phyloP scores from a whole-genome alignment of 2,797 vertebrate species.

The Borostomias antarcticus region DNA sequence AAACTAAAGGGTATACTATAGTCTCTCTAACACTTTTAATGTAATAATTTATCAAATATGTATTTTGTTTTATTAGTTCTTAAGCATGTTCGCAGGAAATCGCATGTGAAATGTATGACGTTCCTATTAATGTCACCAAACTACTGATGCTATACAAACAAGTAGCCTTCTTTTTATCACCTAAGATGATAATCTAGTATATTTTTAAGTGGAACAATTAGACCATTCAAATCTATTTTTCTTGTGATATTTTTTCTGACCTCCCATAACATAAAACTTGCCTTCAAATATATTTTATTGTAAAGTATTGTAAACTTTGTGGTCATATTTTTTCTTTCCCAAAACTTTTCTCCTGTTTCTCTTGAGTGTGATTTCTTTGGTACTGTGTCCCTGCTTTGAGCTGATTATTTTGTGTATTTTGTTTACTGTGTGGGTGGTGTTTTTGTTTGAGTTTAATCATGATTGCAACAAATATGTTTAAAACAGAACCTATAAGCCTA shows the following conservation, averaged over 20 bases:
- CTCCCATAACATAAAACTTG: background rate
- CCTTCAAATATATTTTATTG: no score
- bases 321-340: slow-evolving; percentile 18
- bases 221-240: slow-evolving; percentile 7
- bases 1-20: slow-evolving; percentile 24
- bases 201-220: slow-evolving; percentile 28
- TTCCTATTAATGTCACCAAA: slow-evolving; percentile 36
- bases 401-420: slow-evolving; percentile 20
- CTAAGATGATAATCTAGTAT: slow-evolving; percentile 22
- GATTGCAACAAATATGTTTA: slow-evolving; percentile 8
- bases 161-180: slow-evolving; percentile 21
- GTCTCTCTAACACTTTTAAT: slow-evolving; percentile 7
- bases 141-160: slow-evolving; percentile 65
- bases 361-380: no score
- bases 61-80: background rate
- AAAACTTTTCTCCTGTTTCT: slow-evolving; percentile 17
- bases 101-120: slow-evolving; percentile 48
- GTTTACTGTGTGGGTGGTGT: background rate
- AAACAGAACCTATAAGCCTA: slow-evolving; percentile 3
- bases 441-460: background rate
- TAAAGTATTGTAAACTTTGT: slow-evolving; percentile 1
- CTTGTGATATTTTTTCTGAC: slow-evolving; percentile 6
- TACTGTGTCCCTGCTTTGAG: slow-evolving; percentile 31
- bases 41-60: background rate
- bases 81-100: slow-evolving; percentile 26